These are phyloP conservation scores for Sebastes fasciatus DNA, from an alignment of 2,113 vertebrate genomes.

Conservation along the genomic window DNA sequence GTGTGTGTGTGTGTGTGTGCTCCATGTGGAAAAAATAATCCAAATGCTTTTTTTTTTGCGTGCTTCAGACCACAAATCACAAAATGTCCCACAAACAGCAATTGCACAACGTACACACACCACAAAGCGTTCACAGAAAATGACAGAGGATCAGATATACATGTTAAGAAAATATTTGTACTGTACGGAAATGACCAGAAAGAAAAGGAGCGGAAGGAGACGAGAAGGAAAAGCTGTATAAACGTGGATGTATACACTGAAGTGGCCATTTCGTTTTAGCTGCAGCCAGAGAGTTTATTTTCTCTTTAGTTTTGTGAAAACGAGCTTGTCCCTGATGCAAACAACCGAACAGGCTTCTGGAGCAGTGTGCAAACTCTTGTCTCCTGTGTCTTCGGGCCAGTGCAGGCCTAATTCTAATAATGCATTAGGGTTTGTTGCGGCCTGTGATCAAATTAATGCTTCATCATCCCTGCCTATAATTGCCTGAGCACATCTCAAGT, in stretches of 20 bases:
- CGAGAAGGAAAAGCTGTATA: constrained; percentile 18
- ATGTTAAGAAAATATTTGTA: constrained; percentile 50
- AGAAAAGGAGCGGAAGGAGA: constrained; percentile 23
- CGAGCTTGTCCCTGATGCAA: not conserved
- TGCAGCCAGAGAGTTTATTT: constrained; percentile 43
- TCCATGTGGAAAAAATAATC: constrained; percentile 42
- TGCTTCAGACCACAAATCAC: constrained; percentile 34
- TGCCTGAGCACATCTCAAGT: constrained; percentile 2
- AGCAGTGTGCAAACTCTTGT: constrained; percentile 19
- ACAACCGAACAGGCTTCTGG: not conserved
- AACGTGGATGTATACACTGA: constrained; percentile 38
- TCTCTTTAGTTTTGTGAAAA: constrained; percentile 8
- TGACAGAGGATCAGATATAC: constrained; percentile 57
- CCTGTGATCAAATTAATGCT: constrained; percentile 9
- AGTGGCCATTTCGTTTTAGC: constrained; percentile 17
- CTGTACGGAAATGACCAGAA: constrained; percentile 20
- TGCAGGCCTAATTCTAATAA: not conserved
- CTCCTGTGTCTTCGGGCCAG: constrained; percentile 7
- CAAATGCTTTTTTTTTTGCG: constrained; percentile 38
- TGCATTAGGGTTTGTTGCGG: not conserved
- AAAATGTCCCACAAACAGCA: constrained; percentile 46
- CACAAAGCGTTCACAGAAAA: constrained; percentile 15
- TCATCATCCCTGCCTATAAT: constrained; percentile 15
- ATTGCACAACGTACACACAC: constrained; percentile 37
- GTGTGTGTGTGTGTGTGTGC: constrained; percentile 22